Percentiles rank a stretch among this genome's conserved stretches.
Conservation (phyloP, 1,140 invertebrate genomes). For the Drosophila lacteicornis region DNA sequence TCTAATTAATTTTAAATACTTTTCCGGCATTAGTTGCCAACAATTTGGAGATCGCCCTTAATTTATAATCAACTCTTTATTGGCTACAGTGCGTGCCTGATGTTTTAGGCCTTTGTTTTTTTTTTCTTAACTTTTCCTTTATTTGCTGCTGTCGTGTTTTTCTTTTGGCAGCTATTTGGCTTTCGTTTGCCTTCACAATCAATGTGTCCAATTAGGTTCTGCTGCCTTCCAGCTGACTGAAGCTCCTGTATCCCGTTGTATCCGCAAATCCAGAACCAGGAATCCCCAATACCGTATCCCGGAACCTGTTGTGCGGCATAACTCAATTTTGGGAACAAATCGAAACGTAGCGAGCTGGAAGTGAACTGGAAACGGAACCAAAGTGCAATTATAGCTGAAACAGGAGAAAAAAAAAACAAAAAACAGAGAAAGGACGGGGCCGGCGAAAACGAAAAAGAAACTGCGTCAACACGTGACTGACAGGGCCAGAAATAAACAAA, state of each 20-base stretch:
- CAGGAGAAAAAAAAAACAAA: not conserved
- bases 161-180: conserved; percentile 11
- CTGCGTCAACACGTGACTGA: conserved; percentile 62
- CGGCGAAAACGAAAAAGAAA: conserved; percentile 12
- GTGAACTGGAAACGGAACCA: conserved; percentile 54
- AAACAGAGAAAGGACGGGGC: not conserved
- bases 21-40: not conserved
- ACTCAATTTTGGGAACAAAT: conserved; percentile 51
- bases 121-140: not conserved
- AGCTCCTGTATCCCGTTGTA: conserved; percentile 4
- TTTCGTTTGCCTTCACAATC: conserved; percentile 31
- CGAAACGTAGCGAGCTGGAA: conserved; percentile 35
- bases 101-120: not conserved
- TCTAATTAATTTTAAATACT: not conserved
- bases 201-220: conserved; percentile 52
- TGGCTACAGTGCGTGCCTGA: conserved; percentile 3
- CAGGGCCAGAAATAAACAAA: conserved; percentile 55
- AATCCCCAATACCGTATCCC: not conserved
- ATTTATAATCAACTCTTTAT: not conserved
- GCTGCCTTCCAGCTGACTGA: conserved; percentile 58
- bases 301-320: conserved; percentile 51
- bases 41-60: not conserved
- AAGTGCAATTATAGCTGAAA: conserved; percentile 53
- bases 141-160: conserved; percentile 9
- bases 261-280: not conserved